Conservation (phyloP, 2,113 vertebrate genomes). For the Cochlearius cochlearius region DNA sequence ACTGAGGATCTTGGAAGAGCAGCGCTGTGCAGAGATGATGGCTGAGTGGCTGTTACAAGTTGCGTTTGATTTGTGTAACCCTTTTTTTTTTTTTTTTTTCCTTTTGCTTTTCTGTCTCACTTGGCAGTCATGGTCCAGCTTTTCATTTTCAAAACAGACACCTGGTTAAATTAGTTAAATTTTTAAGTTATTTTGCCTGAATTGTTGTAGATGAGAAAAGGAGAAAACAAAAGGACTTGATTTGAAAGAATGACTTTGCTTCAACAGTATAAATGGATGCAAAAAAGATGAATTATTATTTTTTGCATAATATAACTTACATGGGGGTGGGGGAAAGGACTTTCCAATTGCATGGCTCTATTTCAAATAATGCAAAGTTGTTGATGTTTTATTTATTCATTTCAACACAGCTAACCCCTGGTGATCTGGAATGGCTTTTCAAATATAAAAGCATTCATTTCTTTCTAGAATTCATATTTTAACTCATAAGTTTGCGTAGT, state of each 20-base stretch:
- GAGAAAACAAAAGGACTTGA: constrained; percentile 9
- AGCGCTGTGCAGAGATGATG: constrained; percentile 68
- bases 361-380: constrained; percentile 5
- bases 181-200: background rate
- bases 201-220: background rate
- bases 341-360: background rate
- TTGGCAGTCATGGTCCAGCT: background rate
- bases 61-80: constrained; percentile 65
- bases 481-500: background rate
- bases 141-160: background rate
- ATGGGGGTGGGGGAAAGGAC: background rate
- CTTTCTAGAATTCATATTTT: background rate
- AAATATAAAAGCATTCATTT: background rate
- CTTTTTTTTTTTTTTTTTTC: background rate
- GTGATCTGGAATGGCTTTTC: constrained; percentile 23
- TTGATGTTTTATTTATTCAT: constrained; percentile 35
- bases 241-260: background rate
- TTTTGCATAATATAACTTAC: background rate
- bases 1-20: constrained; percentile 68
- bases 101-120: background rate
- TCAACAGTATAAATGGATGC: background rate
- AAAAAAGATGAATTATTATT: background rate
- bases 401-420: background rate
- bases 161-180: background rate
- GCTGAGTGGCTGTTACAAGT: constrained; percentile 73